Evolutionary conservation across 1,140 invertebrate genomes (phyloP), one percentile per base, ranked within the genome.

Genomic region (Musca domestica): DNA sequence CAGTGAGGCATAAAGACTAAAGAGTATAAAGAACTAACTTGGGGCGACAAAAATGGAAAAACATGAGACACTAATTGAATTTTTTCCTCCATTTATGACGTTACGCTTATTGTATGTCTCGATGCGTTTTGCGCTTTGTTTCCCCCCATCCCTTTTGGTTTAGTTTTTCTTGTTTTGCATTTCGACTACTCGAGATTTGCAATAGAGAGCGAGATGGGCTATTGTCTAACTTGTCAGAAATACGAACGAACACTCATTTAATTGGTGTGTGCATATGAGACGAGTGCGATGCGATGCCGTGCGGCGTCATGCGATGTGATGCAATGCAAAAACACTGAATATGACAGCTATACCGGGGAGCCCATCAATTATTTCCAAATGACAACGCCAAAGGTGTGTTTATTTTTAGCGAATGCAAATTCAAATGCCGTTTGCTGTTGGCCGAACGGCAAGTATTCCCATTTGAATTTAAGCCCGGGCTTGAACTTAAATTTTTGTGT

Each of bases 291-390:
- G n/a, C n/a, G n/a, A n/a, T n/a, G n/a, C n/a, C 6, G 27, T 30
- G 27, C 27, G 3, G 9, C 12, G 34, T 12, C 4, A 41, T 41
- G 4, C 34, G 34, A 41, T 61, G 52, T 23, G 23, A 56, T 20
- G 23, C 52, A 56, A 7, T 5, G 34, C 15, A 22, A 56, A 17
- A 34, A 27, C 56, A 41, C 14, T 61, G 56, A 61, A 34, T 61
- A 41, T 61, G 56, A 61, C 56, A 61, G 56, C 34, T 61, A 61
- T 34, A 61, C 56, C 56, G 25, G 56, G 27, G 56, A 61, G 56
- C 56, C 56, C 56, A 61, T 61, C 56, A 61, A 61, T 61, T 61
- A 61, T n/a, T 61, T 61, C 56, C 56, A 61, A 61, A 61, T 61
- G 56, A 61, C 56, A 61, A 61, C 25, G 27, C 17, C 56, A 17